Conservation (phyloP, 2,797 vertebrate species). For the Danio choprae region DNA sequence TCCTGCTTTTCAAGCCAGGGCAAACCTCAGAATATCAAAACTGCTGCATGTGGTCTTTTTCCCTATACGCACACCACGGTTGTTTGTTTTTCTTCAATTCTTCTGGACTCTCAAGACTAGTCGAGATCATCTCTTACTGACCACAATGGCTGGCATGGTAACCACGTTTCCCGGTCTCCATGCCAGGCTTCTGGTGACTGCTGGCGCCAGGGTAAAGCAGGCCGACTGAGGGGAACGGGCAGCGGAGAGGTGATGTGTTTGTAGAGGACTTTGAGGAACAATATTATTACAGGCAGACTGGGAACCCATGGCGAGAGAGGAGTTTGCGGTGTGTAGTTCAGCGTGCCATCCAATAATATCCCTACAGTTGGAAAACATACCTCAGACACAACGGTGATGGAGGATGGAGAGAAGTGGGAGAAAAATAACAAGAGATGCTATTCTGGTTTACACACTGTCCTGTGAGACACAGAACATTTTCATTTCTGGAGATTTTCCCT, state of each 20-base stretch:
- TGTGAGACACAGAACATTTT: not conserved
- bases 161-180: slow-evolving; percentile 66
- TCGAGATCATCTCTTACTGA: slow-evolving; percentile 66
- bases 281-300: slow-evolving; percentile 64
- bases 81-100: slow-evolving; percentile 54
- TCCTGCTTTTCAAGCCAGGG: slow-evolving; percentile 48
- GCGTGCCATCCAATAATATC: slow-evolving; percentile 43
- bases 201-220: slow-evolving; percentile 69
- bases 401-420: not conserved
- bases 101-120: slow-evolving; percentile 54
- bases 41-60: slow-evolving; percentile 51
- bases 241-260: slow-evolving; percentile 74
- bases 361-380: slow-evolving; percentile 17
- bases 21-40: slow-evolving; percentile 52
- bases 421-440: not conserved
- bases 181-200: slow-evolving; percentile 70
- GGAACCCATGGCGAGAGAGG: slow-evolving; percentile 49
- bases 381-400: slow-evolving; percentile 24
- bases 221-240: slow-evolving; percentile 70
- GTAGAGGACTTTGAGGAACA: slow-evolving; percentile 71
- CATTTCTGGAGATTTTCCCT: slow-evolving; percentile 1
- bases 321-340: slow-evolving; percentile 32
- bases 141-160: slow-evolving; percentile 70
- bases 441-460: not conserved
- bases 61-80: slow-evolving; percentile 38